phyloP scores from a whole-genome alignment of 2,113 vertebrate species.

The Brachionichthys hirsutus region DNA sequence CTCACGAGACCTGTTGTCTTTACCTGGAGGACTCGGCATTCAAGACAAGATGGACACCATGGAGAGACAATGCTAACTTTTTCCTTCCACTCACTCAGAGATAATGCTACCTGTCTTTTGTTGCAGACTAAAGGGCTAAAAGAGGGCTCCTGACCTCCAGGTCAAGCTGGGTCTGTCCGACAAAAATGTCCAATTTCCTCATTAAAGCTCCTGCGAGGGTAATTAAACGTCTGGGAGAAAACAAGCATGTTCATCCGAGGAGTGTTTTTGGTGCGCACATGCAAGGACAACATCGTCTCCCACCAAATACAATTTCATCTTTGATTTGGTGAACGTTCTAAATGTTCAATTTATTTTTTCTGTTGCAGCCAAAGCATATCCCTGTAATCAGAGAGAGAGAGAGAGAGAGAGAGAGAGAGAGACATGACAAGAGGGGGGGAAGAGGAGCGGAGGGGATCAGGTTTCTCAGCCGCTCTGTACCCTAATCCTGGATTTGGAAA shows the following conservation, averaged over 20 bases:
- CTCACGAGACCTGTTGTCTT: slow-evolving; percentile 50
- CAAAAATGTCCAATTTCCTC: slow-evolving; percentile 6
- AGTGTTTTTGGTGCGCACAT: background rate
- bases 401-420: slow-evolving; percentile 14
- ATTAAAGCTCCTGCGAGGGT: slow-evolving; percentile 1
- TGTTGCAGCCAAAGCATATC: slow-evolving; percentile 14
- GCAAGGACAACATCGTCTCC: too few relatives aligned
- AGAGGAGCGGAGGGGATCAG: slow-evolving; percentile 47
- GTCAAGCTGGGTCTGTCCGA: slow-evolving; percentile 4
- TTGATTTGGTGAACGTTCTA: too few relatives aligned
- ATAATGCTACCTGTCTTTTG: slow-evolving; percentile 1
- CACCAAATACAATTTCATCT: too few relatives aligned
- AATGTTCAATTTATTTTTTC: slow-evolving; percentile 23
- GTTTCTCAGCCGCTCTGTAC: slow-evolving; percentile 66
- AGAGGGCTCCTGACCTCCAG: slow-evolving; percentile 1
- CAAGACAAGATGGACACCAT: slow-evolving; percentile 32
- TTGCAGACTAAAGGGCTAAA: background rate
- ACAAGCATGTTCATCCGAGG: background rate
- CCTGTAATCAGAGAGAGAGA: slow-evolving; percentile 43
- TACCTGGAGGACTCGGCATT: slow-evolving; percentile 25
- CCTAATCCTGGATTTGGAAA: slow-evolving; percentile 75
- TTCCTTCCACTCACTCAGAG: slow-evolving; percentile 15
- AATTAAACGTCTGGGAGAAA: background rate
- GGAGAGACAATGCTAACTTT: slow-evolving; percentile 30
- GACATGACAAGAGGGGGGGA: slow-evolving; percentile 18